Percentiles rank a stretch among this genome's conserved stretches.
phyloP scores from a whole-genome alignment of 2,888 invertebrate species.

The Charanyca ferruginea region DNA sequence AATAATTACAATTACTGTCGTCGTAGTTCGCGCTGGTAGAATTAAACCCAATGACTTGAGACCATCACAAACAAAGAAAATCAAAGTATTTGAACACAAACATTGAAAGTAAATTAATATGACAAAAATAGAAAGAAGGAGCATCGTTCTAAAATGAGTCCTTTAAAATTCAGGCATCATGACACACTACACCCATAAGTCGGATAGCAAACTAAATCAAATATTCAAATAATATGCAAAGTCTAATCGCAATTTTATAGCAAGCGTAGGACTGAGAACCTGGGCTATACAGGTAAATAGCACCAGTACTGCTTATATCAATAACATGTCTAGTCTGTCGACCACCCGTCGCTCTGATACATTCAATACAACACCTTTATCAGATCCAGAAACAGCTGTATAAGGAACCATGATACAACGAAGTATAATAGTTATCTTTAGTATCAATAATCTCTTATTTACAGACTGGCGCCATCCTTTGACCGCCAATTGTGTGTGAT shows the following conservation, averaged over 20 bases:
- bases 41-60: background rate
- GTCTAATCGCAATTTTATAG: slow-evolving; percentile 45
- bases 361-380: slow-evolving; percentile 46
- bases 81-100: background rate
- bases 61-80: background rate
- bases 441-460: slow-evolving; percentile 59
- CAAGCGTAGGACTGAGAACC: slow-evolving; percentile 32
- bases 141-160: background rate
- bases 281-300: slow-evolving; percentile 35
- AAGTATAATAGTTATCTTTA: slow-evolving; percentile 56
- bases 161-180: slow-evolving; percentile 20
- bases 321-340: slow-evolving; percentile 27
- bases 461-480: slow-evolving; percentile 80
- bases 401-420: slow-evolving; percentile 41
- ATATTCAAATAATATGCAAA: slow-evolving; percentile 47
- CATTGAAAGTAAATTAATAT: background rate
- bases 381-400: slow-evolving; percentile 54
- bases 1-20: no score
- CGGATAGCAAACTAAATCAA: slow-evolving; percentile 28
- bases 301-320: slow-evolving; percentile 30
- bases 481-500: slow-evolving; percentile 73
- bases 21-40: background rate
- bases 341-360: slow-evolving; percentile 45
- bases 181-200: background rate
- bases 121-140: background rate